Conservation (phyloP, 2,797 vertebrate species). For the Gadopsis bispinosus region DNA sequence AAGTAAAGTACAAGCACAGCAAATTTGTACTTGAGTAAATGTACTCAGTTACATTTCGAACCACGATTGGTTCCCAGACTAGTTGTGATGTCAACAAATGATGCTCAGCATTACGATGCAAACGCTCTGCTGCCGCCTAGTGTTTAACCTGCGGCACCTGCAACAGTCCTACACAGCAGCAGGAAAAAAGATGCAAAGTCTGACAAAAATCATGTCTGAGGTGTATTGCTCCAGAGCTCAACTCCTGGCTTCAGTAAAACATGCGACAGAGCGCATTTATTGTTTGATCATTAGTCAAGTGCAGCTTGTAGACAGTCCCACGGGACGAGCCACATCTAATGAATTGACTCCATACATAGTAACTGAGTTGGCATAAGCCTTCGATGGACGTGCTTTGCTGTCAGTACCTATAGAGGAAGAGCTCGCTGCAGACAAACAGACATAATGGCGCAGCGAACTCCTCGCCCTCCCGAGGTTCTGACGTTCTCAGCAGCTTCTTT, state of each 20-base stretch:
- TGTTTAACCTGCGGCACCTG: conserved; percentile 7
- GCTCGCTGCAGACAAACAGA: neutral
- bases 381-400: conserved; percentile 23
- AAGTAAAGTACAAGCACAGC: no score
- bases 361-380: conserved; percentile 2
- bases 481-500: neutral
- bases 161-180: neutral
- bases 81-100: neutral
- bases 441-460: conserved; percentile 20
- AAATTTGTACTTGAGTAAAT: neutral
- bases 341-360: conserved; percentile 2
- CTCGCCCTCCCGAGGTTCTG: neutral
- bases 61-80: neutral
- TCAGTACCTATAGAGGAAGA: conserved; percentile 21
- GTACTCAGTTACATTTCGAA: neutral
- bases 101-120: neutral
- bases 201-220: neutral
- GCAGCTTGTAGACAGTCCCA: conserved; percentile 5
- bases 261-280: neutral
- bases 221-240: neutral
- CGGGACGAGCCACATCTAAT: conserved; percentile 15
- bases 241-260: neutral
- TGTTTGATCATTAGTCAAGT: conserved; percentile 16
- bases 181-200: neutral
- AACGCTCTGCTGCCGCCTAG: conserved; percentile 47